A percentile compares a stretch with the other conserved stretches of the same genome.
These are phyloP conservation scores for Cyanoderma ruficeps DNA, from an alignment of 2,113 vertebrate species.

Conservation along the genomic window DNA sequence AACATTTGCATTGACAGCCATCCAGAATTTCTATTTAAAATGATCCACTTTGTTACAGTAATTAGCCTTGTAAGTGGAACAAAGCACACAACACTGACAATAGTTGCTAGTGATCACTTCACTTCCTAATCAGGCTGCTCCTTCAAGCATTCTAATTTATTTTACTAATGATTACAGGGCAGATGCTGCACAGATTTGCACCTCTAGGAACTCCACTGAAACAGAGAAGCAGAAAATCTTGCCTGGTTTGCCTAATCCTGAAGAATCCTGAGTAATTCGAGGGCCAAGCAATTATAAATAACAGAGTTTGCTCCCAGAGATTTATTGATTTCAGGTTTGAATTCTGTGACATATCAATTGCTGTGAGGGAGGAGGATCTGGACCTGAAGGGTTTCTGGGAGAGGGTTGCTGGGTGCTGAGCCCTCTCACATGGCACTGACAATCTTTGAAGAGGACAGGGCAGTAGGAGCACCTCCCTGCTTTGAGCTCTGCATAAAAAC, in stretches of 20 bases:
- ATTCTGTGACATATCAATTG: not conserved
- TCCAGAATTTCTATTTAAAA: slow-evolving; percentile 66
- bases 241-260: not conserved
- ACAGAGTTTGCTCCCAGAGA: not conserved
- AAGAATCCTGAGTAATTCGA: not conserved
- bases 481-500: not conserved
- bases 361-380: not conserved
- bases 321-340: not conserved
- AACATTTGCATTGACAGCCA: slow-evolving; percentile 38
- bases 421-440: not conserved
- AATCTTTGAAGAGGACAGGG: not conserved
- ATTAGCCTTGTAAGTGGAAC: slow-evolving; percentile 69
- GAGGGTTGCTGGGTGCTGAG: not conserved
- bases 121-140: slow-evolving; percentile 65
- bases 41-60: slow-evolving; percentile 68
- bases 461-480: not conserved
- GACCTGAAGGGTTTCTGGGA: not conserved
- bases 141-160: slow-evolving; percentile 67
- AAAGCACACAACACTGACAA: slow-evolving; percentile 69
- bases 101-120: slow-evolving; percentile 66
- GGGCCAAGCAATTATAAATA: not conserved
- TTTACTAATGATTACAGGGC: slow-evolving; percentile 61
- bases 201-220: slow-evolving; percentile 28
- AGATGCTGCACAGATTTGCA: slow-evolving; percentile 46
- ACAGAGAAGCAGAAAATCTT: not conserved